A percentile compares a stretch with the other conserved stretches of the same genome.
Evolutionary conservation across 2,888 invertebrate species (phyloP).

Genomic region (Calliopum simillimum): DNA sequence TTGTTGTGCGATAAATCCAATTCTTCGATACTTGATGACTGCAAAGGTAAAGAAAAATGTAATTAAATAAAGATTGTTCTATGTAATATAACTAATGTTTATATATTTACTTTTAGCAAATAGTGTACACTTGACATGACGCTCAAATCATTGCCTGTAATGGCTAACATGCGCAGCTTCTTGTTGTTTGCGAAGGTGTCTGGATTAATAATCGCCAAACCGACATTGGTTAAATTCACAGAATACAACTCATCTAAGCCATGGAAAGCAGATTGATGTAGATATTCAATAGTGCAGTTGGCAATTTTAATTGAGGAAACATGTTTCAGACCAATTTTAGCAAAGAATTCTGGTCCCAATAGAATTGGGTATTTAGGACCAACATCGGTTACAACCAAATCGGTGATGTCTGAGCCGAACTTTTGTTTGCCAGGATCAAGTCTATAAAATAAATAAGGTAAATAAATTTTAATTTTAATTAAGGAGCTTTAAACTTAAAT

Average conservation of each 20-base stretch:
- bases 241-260: slow-evolving; percentile 76
- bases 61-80: neutral
- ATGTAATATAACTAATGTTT: too few relatives aligned
- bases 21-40: slow-evolving; percentile 75
- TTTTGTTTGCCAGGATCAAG: slow-evolving; percentile 76
- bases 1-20: slow-evolving; percentile 79
- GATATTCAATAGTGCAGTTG: slow-evolving; percentile 75
- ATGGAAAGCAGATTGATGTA: slow-evolving; percentile 78
- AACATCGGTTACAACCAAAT: slow-evolving; percentile 75
- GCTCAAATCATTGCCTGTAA: slow-evolving; percentile 75
- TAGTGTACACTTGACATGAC: slow-evolving; percentile 63
- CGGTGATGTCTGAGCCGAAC: slow-evolving; percentile 76
- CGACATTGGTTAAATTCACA: slow-evolving; percentile 77
- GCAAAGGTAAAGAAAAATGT: slow-evolving; percentile 9
- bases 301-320: slow-evolving; percentile 77
- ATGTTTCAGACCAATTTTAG: slow-evolving; percentile 74
- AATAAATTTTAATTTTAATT: neutral
- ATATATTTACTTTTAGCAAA: slow-evolving; percentile 56
- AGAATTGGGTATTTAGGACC: slow-evolving; percentile 72
- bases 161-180: slow-evolving; percentile 75
- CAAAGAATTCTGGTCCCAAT: slow-evolving; percentile 73
- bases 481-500: too few relatives aligned
- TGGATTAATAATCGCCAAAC: slow-evolving; percentile 75
- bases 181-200: slow-evolving; percentile 78
- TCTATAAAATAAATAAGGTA: slow-evolving; percentile 46